These are phyloP conservation scores for Oreochromis grahami DNA, from an alignment of 2,797 vertebrate genomes.

Conservation along the genomic window DNA sequence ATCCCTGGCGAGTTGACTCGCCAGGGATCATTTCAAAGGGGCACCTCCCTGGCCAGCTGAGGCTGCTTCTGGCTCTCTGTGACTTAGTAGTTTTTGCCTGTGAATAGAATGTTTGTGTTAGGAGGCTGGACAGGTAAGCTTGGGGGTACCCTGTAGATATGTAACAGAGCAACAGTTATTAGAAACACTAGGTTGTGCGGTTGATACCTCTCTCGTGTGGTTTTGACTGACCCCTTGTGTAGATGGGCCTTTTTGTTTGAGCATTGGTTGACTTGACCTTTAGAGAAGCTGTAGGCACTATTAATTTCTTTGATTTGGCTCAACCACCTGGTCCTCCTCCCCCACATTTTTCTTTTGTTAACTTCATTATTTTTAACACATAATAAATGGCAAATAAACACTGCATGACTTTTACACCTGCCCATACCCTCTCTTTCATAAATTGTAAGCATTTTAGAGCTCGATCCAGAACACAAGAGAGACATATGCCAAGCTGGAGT, in stretches of 20 bases:
- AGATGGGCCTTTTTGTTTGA: background rate
- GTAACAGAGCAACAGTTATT: background rate
- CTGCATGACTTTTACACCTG: fast-evolving
- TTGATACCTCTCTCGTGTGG: background rate
- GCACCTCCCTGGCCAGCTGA: background rate
- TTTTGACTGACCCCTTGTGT: background rate
- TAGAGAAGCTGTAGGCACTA: background rate
- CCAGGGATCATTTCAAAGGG: background rate
- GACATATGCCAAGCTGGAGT: background rate
- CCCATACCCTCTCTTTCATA: background rate
- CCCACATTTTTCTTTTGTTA: background rate
- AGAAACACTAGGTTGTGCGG: background rate
- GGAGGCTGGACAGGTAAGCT: fast-evolving
- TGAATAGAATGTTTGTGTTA: background rate
- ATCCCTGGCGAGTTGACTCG: background rate
- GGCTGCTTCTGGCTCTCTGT: background rate
- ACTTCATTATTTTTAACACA: background rate
- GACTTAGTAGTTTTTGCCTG: background rate
- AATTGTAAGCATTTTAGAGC: too few relatives aligned
- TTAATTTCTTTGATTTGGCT: background rate
- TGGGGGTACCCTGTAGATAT: fast-evolving
- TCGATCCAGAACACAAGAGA: too few relatives aligned
- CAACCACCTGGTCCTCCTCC: background rate
- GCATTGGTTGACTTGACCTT: background rate
- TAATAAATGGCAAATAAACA: background rate